phyloP scores from a whole-genome alignment of 2,113 vertebrate species.

The Hyaena hyaena region DNA sequence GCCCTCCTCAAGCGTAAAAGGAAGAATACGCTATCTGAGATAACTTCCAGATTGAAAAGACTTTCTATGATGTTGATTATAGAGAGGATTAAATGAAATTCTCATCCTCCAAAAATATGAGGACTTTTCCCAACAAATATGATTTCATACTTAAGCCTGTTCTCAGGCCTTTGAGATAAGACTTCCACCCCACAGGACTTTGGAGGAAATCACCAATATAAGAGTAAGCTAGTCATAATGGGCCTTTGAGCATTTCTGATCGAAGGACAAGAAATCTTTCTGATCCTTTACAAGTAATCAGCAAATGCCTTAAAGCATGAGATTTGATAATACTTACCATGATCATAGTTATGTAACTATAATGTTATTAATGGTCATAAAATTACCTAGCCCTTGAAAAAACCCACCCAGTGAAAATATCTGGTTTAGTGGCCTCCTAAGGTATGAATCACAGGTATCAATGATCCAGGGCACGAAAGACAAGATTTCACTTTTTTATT shows the following conservation, averaged over 20 bases:
- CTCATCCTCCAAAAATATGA: not conserved
- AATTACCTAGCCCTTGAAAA: constrained; percentile 72
- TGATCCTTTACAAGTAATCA: constrained; percentile 76
- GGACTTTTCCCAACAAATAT: not conserved
- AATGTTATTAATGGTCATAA: constrained; percentile 76
- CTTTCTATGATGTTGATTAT: not conserved
- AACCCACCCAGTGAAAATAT: constrained; percentile 39
- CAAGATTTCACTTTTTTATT: constrained; percentile 53
- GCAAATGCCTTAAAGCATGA: constrained; percentile 79
- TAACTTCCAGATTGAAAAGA: not conserved
- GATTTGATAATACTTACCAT: constrained; percentile 78
- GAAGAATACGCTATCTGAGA: not conserved
- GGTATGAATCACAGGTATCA: not conserved
- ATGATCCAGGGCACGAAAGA: not conserved
- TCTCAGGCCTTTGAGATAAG: not conserved
- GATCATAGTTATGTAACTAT: constrained; percentile 73
- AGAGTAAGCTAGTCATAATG: not conserved
- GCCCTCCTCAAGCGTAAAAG: not conserved
- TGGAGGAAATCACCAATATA: not conserved
- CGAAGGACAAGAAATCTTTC: constrained; percentile 61
- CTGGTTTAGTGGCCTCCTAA: constrained; percentile 52
- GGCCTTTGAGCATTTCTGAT: constrained; percentile 73
- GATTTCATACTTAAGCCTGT: not conserved
- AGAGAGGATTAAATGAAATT: not conserved
- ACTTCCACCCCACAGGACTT: not conserved